A percentile compares a stretch with the other conserved stretches of the same genome.
Evolutionary conservation across 2,113 vertebrate genomes (phyloP).

Genomic region (Silurus meridionalis): DNA sequence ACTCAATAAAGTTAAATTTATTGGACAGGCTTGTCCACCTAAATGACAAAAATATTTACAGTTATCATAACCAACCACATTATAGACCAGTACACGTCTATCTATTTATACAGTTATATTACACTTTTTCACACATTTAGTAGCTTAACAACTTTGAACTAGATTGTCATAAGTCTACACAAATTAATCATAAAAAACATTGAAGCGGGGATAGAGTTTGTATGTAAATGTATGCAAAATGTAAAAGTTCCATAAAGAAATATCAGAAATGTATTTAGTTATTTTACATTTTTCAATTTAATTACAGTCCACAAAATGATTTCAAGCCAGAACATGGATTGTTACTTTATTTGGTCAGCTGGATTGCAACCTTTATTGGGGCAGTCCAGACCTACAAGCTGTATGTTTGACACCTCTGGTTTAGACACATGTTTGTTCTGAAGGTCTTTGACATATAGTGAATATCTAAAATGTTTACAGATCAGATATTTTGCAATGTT

Average conservation of each 20-base stretch:
- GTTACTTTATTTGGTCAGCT: background rate
- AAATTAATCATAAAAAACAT: background rate
- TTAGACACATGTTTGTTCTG: background rate
- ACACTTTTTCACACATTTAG: background rate
- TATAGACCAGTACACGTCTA: too few species aligned
- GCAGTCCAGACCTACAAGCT: background rate
- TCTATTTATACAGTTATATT: background rate
- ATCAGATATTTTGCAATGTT: background rate
- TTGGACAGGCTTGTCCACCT: background rate
- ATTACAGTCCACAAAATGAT: slow-evolving; percentile 8
- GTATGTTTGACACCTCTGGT: background rate
- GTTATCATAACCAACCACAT: too few species aligned
- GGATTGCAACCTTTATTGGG: background rate
- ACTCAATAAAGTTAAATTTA: background rate
- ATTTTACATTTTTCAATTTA: background rate
- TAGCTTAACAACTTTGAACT: background rate
- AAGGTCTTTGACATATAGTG: background rate
- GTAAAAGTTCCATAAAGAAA: background rate
- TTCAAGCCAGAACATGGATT: background rate
- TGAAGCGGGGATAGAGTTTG: background rate
- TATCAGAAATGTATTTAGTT: background rate
- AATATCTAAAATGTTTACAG: background rate
- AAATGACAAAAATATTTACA: too few species aligned
- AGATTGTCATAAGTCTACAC: background rate
- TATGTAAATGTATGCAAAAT: background rate